These are phyloP conservation scores for Episyrphus balteatus DNA, from an alignment of 1,140 invertebrate species.

Conservation along the genomic window DNA sequence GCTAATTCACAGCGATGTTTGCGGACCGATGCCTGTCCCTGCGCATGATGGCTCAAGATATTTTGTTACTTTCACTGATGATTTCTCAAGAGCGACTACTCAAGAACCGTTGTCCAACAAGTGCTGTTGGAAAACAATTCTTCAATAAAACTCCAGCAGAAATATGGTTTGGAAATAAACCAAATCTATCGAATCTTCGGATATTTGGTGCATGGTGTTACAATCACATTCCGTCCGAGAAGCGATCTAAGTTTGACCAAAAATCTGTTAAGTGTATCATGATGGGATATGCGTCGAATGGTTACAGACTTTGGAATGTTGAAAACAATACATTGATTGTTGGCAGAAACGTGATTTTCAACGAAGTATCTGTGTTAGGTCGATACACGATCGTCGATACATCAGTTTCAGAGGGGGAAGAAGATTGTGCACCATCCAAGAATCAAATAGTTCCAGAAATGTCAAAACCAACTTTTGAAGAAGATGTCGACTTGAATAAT, in stretches of 20 bases:
- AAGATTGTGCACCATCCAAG: too few relatives aligned
- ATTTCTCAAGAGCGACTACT: conserved; percentile 18
- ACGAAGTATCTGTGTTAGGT: neutral
- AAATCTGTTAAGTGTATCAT: conserved; percentile 1
- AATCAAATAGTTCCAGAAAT: too few relatives aligned
- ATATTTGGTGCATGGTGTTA: neutral
- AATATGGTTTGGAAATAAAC: neutral
- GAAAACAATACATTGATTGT: conserved; percentile 1
- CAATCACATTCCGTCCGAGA: neutral
- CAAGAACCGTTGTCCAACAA: neutral
- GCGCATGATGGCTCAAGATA: conserved; percentile 15
- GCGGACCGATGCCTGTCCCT: conserved; percentile 5
- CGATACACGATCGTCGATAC: neutral
- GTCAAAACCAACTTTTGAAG: too few relatives aligned
- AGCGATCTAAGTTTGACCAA: neutral
- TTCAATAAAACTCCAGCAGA: conserved; percentile 1
- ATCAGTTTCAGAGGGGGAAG: too few relatives aligned
- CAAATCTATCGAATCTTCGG: conserved; percentile 1
- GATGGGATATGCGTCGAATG: neutral
- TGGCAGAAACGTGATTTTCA: conserved; percentile 1
- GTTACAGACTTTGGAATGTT: neutral
- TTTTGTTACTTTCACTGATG: conserved; percentile 20
- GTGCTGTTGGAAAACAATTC: neutral
- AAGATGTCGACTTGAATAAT: too few relatives aligned
- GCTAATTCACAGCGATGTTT: conserved; percentile 18